Conservation (phyloP, 1,140 invertebrate species). For the Ridgeia piscesae region DNA sequence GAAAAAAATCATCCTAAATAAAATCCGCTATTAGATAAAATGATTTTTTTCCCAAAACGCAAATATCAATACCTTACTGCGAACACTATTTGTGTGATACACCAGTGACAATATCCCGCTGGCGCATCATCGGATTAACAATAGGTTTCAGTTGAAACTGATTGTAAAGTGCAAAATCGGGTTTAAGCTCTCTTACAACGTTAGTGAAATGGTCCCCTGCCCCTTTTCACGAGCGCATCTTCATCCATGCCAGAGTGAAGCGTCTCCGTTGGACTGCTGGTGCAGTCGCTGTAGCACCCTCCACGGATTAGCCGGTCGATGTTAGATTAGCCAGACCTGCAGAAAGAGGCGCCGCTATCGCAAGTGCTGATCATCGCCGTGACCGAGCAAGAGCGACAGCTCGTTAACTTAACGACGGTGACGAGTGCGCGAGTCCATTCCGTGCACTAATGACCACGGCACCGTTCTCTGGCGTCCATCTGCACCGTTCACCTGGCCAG, state of each 20-base stretch:
- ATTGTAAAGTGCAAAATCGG: too few relatives aligned
- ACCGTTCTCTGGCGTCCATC: background rate
- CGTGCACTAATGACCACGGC: background rate
- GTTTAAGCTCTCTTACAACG: too few relatives aligned
- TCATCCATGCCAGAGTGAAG: background rate
- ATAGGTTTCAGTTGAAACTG: too few relatives aligned
- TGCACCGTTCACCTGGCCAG: background rate
- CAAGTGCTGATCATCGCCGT: background rate
- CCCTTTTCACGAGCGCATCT: too few relatives aligned
- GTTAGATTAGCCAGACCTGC: background rate
- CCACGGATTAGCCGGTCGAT: background rate
- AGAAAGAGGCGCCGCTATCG: background rate
- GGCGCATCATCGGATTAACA: too few relatives aligned
- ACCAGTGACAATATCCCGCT: too few relatives aligned
- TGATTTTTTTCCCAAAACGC: too few relatives aligned
- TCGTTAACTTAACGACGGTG: background rate
- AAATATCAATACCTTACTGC: too few relatives aligned
- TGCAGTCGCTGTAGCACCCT: background rate
- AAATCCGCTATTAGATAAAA: too few relatives aligned
- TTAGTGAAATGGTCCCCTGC: too few relatives aligned
- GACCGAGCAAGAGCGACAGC: background rate
- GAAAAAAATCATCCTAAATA: too few relatives aligned
- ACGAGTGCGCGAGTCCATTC: background rate
- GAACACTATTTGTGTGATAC: too few relatives aligned
- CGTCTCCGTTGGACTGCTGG: background rate